Evolutionary conservation across 30 jellyfish, hydroid and myxozoan species (phyloP), one percentile per base, ranked within the genome.

Genomic region (Chironex yamaguchii): DNA sequence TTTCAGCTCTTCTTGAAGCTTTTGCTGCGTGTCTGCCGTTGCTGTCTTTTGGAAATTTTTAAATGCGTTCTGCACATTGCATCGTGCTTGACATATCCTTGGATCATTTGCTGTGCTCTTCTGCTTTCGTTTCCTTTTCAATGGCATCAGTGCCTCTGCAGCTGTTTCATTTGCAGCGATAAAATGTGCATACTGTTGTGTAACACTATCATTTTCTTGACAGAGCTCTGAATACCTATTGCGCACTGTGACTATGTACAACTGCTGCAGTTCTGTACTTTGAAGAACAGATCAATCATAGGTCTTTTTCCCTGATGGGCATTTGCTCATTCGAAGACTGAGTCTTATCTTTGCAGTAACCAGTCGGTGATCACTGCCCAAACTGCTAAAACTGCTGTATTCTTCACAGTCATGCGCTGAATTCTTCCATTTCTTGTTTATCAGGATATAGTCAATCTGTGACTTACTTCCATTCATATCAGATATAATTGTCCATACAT

Each of bases 331-430:
- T 6, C 90, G 73, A 21, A 79, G 49, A 25, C 90, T 79, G 6
- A 79, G 23, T 34, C 34, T 58, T 2, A 62, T 21, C 13, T 58
- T 67, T 2, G 88, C 90, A 6, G 72, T 58, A 4, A 79, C 3
- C 4, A 79, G 75, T 29, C 87, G 6, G 75, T 79, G 90, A 29
- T 79, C 90, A 13, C 87, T 36, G 13, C 90, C 90, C 14, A 79
- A 6, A 30, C 90, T 79, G 21, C 31, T 28, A 42, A 42, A 42
- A 27, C 73, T 54, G 73, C 74, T 79, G 27, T 54, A n/a, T 17
- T 82, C 88, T 42, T 58, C 71, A 63, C 14, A 24, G 77, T 79
- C 29, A 36, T 79, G 22, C 4, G 62, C 88, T 17, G 88, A 53
- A 82, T 63, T 79, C 62, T 30, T 79, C 90, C 90, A 79, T 36